Conservation (phyloP, 2,888 invertebrate genomes). For the Pristionchus maxplancki region DNA sequence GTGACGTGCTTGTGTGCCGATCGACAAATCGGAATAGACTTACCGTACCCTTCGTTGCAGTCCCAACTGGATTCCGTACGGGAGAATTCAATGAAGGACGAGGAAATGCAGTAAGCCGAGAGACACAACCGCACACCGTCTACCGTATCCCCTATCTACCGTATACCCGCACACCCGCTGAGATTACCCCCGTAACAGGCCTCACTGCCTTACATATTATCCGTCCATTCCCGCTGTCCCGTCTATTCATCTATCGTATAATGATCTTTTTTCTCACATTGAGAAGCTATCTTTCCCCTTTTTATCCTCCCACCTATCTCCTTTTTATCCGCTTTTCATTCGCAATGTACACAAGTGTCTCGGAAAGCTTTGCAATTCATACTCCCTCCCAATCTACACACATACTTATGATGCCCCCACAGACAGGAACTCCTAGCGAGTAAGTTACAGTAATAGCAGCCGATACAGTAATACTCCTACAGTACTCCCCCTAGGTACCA, state of each 20-base stretch:
- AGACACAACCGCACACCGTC: background rate
- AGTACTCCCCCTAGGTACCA: background rate
- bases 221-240: background rate
- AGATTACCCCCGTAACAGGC: background rate
- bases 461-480: background rate
- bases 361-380: background rate
- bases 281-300: background rate
- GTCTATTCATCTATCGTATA: background rate
- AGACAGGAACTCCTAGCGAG: background rate
- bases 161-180: background rate
- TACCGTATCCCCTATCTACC: background rate
- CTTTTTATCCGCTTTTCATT: background rate
- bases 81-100: conserved; percentile 42
- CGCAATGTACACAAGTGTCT: background rate
- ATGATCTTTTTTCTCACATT: background rate
- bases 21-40: background rate
- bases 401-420: background rate
- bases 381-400: background rate
- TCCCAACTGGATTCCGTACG: conserved; percentile 45
- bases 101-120: background rate
- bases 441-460: background rate
- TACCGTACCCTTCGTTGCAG: background rate
- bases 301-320: background rate
- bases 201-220: background rate
- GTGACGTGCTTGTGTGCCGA: background rate